Conservation (phyloP, 2,797 vertebrate genomes). For the Ctenopoma multispine region DNA sequence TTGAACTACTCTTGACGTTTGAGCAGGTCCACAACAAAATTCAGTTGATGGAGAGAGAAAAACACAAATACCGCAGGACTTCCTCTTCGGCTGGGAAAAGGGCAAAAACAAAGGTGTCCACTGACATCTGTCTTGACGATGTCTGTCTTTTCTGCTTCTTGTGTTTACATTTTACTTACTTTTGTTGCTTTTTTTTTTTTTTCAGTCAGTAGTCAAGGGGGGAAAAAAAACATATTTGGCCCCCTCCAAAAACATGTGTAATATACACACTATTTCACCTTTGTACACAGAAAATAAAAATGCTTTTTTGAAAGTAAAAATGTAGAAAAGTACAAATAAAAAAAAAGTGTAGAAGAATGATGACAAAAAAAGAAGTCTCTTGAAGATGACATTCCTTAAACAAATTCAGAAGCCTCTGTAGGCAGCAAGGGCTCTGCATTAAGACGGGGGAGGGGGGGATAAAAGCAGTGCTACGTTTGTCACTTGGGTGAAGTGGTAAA, state of each 20-base stretch:
- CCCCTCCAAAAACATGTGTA: constrained; percentile 89
- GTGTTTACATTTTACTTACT: constrained; percentile 58
- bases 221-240: constrained; percentile 90
- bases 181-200: constrained; percentile 38
- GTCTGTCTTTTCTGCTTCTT: constrained; percentile 51
- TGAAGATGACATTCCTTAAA: constrained; percentile 89
- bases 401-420: constrained; percentile 87
- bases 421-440: constrained; percentile 87
- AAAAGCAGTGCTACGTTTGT: constrained; percentile 86
- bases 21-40: constrained; percentile 90
- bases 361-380: constrained; percentile 72
- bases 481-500: constrained; percentile 74
- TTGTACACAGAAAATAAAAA: constrained; percentile 91
- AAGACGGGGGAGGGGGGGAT: constrained; percentile 84
- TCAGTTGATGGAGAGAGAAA: constrained; percentile 86
- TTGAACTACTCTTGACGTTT: constrained; percentile 87
- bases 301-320: constrained; percentile 58
- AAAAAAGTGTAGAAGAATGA: constrained; percentile 85
- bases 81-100: constrained; percentile 85
- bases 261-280: constrained; percentile 93
- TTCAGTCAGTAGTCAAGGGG: constrained; percentile 71
- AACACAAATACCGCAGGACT: constrained; percentile 89
- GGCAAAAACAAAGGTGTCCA: constrained; percentile 85
- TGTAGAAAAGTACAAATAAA: constrained; percentile 79
- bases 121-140: constrained; percentile 85